phyloP scores from a whole-genome alignment of 2,113 vertebrate genomes.

The Pseudorasbora parva region DNA sequence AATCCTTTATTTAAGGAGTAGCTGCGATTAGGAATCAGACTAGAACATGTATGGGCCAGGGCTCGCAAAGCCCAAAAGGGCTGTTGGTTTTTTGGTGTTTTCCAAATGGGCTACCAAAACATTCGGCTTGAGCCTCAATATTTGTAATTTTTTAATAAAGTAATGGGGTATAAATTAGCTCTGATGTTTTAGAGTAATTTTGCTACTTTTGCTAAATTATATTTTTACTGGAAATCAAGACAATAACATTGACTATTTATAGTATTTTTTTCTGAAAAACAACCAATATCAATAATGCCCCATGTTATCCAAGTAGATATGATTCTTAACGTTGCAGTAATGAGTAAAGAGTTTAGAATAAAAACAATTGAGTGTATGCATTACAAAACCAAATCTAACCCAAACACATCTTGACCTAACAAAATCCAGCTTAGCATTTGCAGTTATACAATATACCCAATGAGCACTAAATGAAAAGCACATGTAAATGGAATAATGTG shows the following conservation, averaged over 20 bases:
- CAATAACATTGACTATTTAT: not conserved
- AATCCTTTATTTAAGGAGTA: no score
- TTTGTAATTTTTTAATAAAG: not conserved
- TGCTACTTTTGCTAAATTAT: not conserved
- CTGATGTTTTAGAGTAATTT: no score
- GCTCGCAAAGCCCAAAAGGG: no score
- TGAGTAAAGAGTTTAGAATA: constrained; percentile 10
- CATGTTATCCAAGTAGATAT: not conserved
- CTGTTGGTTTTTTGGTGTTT: no score
- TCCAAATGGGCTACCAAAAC: no score
- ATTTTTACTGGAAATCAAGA: not conserved
- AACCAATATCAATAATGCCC: not conserved
- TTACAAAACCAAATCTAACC: constrained; percentile 28
- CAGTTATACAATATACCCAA: constrained; percentile 21
- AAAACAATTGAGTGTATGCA: constrained; percentile 3
- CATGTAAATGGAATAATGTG: constrained; percentile 43
- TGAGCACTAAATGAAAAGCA: constrained; percentile 56
- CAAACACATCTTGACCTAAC: not conserved
- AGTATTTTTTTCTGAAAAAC: not conserved
- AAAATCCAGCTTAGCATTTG: constrained; percentile 12
- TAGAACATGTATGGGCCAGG: no score
- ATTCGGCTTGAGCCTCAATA: not conserved
- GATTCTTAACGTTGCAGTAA: not conserved
- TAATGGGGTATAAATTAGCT: not conserved
- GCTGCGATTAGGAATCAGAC: no score